Percentiles rank a stretch among this genome's conserved stretches.
phyloP scores from a whole-genome alignment of 2,888 invertebrate species.

The Scaptomyza flava region DNA sequence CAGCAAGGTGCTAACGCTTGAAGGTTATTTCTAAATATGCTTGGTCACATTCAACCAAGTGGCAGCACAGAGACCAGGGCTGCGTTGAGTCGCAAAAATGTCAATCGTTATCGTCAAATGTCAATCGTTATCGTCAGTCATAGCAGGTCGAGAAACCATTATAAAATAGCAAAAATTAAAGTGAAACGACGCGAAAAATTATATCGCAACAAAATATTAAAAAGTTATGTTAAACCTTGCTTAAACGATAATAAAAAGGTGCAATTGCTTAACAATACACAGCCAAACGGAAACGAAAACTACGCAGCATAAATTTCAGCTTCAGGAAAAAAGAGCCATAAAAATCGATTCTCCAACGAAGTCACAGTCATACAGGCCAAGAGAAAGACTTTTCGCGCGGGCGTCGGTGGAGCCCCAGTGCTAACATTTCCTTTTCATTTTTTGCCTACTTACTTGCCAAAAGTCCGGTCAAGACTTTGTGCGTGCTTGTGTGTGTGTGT shows the following conservation, averaged over 20 bases:
- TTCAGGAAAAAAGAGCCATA: constrained; percentile 69
- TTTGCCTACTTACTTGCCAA: constrained; percentile 59
- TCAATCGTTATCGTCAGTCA: constrained; percentile 54
- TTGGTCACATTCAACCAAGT: constrained; percentile 29
- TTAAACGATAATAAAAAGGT: constrained; percentile 51
- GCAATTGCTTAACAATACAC: constrained; percentile 29
- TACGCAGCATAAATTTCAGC: constrained; percentile 42
- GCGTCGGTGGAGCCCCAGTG: constrained; percentile 65
- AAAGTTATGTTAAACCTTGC: constrained; percentile 36
- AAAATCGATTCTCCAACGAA: constrained; percentile 82
- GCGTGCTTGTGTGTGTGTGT: constrained; percentile 16
- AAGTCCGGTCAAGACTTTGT: constrained; percentile 38
- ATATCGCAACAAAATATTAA: constrained; percentile 33
- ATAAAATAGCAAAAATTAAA: constrained; percentile 69
- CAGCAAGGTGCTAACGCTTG: constrained; percentile 14
- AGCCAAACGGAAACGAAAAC: constrained; percentile 22
- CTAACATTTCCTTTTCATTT: constrained; percentile 25
- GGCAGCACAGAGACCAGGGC: constrained; percentile 30
- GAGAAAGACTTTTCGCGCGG: constrained; percentile 67
- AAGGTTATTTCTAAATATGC: rapidly evolving
- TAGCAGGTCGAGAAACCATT: constrained; percentile 68
- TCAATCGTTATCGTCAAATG: constrained; percentile 50
- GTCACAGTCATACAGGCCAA: constrained; percentile 56
- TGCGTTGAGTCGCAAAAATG: constrained; percentile 21
- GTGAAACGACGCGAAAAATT: constrained; percentile 65